These are phyloP conservation scores for Hirtodrosophila cameraria DNA, from an alignment of 2,888 invertebrate genomes.

Conservation along the genomic window DNA sequence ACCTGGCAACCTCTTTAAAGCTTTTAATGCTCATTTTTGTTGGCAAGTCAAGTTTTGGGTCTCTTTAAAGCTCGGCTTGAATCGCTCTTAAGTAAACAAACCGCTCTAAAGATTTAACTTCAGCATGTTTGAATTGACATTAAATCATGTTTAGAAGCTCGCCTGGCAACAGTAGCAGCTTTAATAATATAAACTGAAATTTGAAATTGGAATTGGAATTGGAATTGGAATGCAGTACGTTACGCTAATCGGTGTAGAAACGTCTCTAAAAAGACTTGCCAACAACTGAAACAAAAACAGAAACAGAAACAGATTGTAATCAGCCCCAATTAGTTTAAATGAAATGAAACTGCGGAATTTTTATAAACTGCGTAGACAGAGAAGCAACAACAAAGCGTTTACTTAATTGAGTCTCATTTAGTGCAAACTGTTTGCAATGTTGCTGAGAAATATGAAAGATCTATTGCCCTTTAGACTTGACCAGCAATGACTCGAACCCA, in stretches of 20 bases:
- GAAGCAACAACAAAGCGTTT: slow-evolving; percentile 37
- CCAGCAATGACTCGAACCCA: not conserved
- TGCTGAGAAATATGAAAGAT: slow-evolving; percentile 6
- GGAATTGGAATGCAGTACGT: slow-evolving; percentile 12
- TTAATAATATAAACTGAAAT: slow-evolving; percentile 34
- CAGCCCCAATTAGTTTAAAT: slow-evolving; percentile 69
- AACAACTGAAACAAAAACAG: slow-evolving; percentile 27
- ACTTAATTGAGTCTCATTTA: slow-evolving; percentile 63
- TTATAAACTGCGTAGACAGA: slow-evolving; percentile 39
- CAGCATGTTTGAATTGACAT: not conserved
- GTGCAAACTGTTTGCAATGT: slow-evolving; percentile 29
- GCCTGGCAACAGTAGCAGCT: slow-evolving; percentile 17
- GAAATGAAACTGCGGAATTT: slow-evolving; percentile 51
- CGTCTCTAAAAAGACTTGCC: slow-evolving; percentile 20
- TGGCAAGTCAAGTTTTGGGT: not conserved
- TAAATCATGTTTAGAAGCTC: not conserved
- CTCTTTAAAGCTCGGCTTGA: slow-evolving; percentile 30
- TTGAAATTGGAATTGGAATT: slow-evolving; percentile 9
- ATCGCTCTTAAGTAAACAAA: slow-evolving; percentile 18
- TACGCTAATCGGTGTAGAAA: slow-evolving; percentile 32
- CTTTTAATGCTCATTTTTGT: slow-evolving; percentile 11
- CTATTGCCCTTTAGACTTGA: slow-evolving; percentile 1
- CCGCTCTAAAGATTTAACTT: not conserved
- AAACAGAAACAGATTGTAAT: slow-evolving; percentile 36
- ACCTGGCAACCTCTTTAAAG: slow-evolving; percentile 56